Percentiles rank a stretch among this genome's conserved stretches.
Conservation (phyloP, 2,113 vertebrate species). For the Bos taurus region DNA sequence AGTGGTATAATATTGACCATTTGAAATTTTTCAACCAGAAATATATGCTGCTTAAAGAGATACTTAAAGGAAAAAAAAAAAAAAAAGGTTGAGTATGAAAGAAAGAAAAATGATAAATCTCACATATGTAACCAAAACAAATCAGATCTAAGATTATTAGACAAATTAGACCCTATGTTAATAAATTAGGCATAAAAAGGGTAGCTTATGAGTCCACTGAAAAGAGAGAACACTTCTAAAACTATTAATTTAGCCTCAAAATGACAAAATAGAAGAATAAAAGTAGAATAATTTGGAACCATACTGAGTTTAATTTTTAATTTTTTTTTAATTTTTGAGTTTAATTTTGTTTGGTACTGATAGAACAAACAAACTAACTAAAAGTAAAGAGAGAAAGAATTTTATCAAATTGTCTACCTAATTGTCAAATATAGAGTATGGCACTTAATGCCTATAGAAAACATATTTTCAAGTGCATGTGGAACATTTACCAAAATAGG, state of each 20-base stretch:
- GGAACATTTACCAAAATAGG: not conserved
- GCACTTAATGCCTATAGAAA: not conserved
- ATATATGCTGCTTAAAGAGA: not conserved
- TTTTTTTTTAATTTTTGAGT: not conserved
- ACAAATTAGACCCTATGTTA: not conserved
- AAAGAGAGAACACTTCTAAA: not conserved
- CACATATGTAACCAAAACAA: not conserved
- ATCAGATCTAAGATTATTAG: not conserved
- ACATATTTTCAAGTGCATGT: not conserved
- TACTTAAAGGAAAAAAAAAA: not conserved
- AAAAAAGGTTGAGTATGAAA: not conserved
- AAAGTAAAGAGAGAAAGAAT: not conserved
- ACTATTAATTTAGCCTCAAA: not conserved
- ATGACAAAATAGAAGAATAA: not conserved
- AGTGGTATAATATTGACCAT: not conserved
- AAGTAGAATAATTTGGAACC: not conserved
- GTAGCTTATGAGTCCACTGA: not conserved
- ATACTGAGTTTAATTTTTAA: not conserved
- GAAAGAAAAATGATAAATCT: not conserved
- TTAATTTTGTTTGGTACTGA: not conserved
- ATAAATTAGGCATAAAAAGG: not conserved
- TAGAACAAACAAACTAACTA: not conserved
- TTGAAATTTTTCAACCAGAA: not conserved
- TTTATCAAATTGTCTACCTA: not conserved
- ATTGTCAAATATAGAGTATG: not conserved